Conservation (phyloP, 2,113 vertebrate species). For the Pitta sordida region DNA sequence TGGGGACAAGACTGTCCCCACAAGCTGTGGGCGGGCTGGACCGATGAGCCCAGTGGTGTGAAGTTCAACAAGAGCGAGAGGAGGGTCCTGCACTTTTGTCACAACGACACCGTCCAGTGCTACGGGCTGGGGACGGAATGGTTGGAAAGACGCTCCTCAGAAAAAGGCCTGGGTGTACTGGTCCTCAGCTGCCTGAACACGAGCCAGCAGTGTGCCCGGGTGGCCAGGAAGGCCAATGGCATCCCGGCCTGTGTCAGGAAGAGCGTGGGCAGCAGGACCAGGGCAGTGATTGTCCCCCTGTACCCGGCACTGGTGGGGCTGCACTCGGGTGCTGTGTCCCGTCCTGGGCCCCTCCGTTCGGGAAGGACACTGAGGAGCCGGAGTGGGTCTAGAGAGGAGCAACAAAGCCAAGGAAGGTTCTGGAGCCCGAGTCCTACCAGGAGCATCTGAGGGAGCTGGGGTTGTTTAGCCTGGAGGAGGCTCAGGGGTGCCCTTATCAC, state of each 20-base stretch:
- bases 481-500: too few relatives aligned
- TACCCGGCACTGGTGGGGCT: neutral
- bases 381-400: neutral
- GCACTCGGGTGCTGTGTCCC: neutral
- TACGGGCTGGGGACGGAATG: neutral
- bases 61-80: neutral
- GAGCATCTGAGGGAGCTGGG: neutral
- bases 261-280: neutral
- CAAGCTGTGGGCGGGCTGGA: neutral
- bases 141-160: neutral
- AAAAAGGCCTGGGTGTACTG: neutral
- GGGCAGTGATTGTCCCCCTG: neutral
- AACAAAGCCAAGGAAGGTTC: accelerated
- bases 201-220: neutral
- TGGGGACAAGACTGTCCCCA: too few relatives aligned
- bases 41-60: neutral
- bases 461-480: too few relatives aligned
- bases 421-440: neutral
- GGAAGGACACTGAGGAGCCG: neutral
- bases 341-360: neutral
- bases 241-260: neutral
- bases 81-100: neutral
- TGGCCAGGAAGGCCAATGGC: neutral
- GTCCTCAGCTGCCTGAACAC: neutral
- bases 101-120: neutral